A percentile compares a stretch with the other conserved stretches of the same genome.
Conservation (phyloP, 2,113 vertebrate genomes). For the Onychostoma macrolepis region DNA sequence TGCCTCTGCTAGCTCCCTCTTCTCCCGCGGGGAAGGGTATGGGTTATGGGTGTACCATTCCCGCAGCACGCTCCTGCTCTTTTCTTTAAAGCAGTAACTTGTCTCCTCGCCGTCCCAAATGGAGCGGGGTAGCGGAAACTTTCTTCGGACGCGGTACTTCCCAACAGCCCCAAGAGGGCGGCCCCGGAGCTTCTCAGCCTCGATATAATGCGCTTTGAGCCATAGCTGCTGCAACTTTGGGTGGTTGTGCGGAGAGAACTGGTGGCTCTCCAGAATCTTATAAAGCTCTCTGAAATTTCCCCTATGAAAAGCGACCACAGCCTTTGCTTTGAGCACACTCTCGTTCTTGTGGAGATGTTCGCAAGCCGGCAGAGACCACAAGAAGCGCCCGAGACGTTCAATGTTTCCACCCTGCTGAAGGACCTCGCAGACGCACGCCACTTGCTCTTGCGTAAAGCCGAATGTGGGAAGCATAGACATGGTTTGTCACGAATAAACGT, state of each 20-base stretch:
- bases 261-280: slow-evolving; percentile 91
- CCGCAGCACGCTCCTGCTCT: slow-evolving; percentile 86
- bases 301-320: slow-evolving; percentile 89
- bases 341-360: slow-evolving; percentile 94
- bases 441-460: slow-evolving; percentile 93
- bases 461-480: slow-evolving; percentile 96
- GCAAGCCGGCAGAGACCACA: slow-evolving; percentile 90
- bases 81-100: slow-evolving; percentile 93
- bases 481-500: slow-evolving; percentile 64
- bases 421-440: slow-evolving; percentile 91
- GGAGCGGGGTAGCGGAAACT: slow-evolving; percentile 89
- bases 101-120: slow-evolving; percentile 94
- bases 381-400: slow-evolving; percentile 88
- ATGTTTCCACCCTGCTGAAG: slow-evolving; percentile 93
- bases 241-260: slow-evolving; percentile 92
- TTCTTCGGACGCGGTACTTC: slow-evolving; percentile 90
- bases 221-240: slow-evolving; percentile 91
- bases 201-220: slow-evolving; percentile 92
- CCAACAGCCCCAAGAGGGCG: slow-evolving; percentile 90
- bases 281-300: slow-evolving; percentile 92
- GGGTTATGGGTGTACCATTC: slow-evolving; percentile 96
- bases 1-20: slow-evolving; percentile 89
- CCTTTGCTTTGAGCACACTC: slow-evolving; percentile 90
- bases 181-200: slow-evolving; percentile 91
- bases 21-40: slow-evolving; percentile 90